Evolutionary conservation across 2,888 invertebrate species (phyloP).

Genomic region (Archaeoteleia sp.): DNA sequence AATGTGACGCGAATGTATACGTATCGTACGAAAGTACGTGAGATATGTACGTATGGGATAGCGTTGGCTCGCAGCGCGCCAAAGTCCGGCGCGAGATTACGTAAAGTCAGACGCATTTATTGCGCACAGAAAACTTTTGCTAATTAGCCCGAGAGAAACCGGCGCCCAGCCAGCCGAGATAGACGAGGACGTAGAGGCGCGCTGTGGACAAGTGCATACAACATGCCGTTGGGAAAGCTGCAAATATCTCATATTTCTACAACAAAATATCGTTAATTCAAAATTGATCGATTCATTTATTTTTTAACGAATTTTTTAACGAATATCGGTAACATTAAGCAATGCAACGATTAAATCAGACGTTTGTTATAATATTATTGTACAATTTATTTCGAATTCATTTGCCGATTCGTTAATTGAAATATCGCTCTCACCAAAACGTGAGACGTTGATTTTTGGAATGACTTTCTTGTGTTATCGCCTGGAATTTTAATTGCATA

Average conservation of each 20-base stretch:
- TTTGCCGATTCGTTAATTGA: too few relatives aligned
- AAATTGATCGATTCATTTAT: too few relatives aligned
- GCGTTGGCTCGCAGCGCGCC: slow-evolving; percentile 39
- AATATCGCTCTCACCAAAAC: too few relatives aligned
- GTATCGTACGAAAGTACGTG: slow-evolving; percentile 10
- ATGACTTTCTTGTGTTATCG: too few relatives aligned
- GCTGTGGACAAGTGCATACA: slow-evolving; percentile 18
- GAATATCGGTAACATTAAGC: too few relatives aligned
- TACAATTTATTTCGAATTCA: too few relatives aligned
- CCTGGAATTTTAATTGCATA: too few relatives aligned
- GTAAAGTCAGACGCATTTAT: slow-evolving; percentile 70
- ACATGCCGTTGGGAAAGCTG: slow-evolving; percentile 35
- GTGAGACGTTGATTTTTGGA: too few relatives aligned
- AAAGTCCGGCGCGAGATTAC: slow-evolving; percentile 65
- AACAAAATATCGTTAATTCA: background rate
- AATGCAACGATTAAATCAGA: too few relatives aligned
- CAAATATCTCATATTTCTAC: slow-evolving; percentile 33
- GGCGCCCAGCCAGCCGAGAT: slow-evolving; percentile 72
- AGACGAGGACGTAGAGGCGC: slow-evolving; percentile 32
- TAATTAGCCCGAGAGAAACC: slow-evolving; percentile 73
- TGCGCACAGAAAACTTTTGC: slow-evolving; percentile 73
- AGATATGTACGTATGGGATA: slow-evolving; percentile 29
- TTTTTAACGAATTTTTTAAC: too few relatives aligned
- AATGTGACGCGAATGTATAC: slow-evolving; percentile 23
- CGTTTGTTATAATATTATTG: too few relatives aligned